Percentiles rank a stretch among this genome's conserved stretches.
phyloP scores from a whole-genome alignment of 2,113 vertebrate species.

The Cyprinodon brontotheroides region DNA sequence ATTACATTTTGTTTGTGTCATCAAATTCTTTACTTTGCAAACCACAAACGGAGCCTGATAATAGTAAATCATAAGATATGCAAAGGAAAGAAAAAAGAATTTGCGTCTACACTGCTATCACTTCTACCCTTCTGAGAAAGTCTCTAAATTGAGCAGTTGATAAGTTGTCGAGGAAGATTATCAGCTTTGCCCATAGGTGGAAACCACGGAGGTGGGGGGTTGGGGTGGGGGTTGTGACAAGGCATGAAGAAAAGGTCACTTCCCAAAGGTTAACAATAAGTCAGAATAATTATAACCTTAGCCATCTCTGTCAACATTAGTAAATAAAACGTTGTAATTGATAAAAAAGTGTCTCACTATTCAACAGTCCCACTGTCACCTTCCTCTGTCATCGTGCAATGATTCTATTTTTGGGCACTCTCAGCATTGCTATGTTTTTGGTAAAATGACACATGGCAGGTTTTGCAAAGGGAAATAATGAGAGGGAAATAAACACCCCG shows the following conservation, averaged over 20 bases:
- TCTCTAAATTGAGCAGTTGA: background rate
- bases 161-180: background rate
- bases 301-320: background rate
- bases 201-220: background rate
- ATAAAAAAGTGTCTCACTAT: background rate
- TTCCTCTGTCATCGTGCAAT: background rate
- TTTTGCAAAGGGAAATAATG: background rate
- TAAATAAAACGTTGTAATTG: too few relatives aligned
- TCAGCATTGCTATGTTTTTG: too few relatives aligned
- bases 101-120: background rate
- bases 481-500: background rate
- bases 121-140: constrained; percentile 8
- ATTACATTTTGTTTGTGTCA: background rate
- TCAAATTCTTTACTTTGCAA: background rate
- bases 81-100: background rate
- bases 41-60: background rate
- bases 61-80: background rate
- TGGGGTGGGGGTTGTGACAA: too few relatives aligned
- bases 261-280: background rate
- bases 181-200: background rate
- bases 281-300: too few relatives aligned
- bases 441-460: background rate
- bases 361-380: background rate
- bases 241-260: background rate
- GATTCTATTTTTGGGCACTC: background rate